A percentile compares a stretch with the other conserved stretches of the same genome.
phyloP scores from a whole-genome alignment of 2,888 invertebrate genomes.

The Vanessa cardui region DNA sequence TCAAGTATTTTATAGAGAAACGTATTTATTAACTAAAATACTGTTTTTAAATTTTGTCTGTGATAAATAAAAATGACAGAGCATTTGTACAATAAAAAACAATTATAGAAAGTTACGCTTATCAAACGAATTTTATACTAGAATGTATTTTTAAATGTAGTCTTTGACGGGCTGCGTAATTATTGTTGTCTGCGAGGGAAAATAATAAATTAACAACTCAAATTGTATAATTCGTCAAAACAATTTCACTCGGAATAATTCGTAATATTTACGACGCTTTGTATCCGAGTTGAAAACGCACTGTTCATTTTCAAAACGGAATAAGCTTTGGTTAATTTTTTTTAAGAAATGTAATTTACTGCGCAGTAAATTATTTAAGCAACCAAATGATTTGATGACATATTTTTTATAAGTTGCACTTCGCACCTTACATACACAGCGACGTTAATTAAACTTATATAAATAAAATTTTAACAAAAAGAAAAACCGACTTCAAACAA shows the following conservation, averaged over 20 bases:
- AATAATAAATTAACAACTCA: slow-evolving; percentile 31
- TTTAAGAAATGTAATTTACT: too few relatives aligned
- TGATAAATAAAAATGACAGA: background rate
- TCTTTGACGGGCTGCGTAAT: background rate
- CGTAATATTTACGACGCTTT: background rate
- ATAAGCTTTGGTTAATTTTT: too few relatives aligned
- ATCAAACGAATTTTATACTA: background rate
- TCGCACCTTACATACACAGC: too few relatives aligned
- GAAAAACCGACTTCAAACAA: too few relatives aligned
- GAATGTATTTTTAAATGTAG: background rate
- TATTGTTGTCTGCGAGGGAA: slow-evolving; percentile 13
- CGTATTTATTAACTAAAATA: too few relatives aligned
- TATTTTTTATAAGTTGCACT: too few relatives aligned
- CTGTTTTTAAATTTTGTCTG: too few relatives aligned
- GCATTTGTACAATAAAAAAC: background rate
- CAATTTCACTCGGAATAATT: slow-evolving; percentile 13
- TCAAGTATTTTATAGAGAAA: too few relatives aligned
- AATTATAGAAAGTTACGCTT: background rate
- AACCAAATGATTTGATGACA: too few relatives aligned
- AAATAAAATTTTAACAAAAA: too few relatives aligned
- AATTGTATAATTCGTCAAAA: slow-evolving; percentile 35
- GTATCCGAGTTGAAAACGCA: background rate
- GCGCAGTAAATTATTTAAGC: too few relatives aligned
- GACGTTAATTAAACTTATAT: too few relatives aligned
- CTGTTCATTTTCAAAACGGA: background rate